phyloP scores from a whole-genome alignment of 53 echinoderm and acorn worm genomes.

The Temnopleurus reevesii region DNA sequence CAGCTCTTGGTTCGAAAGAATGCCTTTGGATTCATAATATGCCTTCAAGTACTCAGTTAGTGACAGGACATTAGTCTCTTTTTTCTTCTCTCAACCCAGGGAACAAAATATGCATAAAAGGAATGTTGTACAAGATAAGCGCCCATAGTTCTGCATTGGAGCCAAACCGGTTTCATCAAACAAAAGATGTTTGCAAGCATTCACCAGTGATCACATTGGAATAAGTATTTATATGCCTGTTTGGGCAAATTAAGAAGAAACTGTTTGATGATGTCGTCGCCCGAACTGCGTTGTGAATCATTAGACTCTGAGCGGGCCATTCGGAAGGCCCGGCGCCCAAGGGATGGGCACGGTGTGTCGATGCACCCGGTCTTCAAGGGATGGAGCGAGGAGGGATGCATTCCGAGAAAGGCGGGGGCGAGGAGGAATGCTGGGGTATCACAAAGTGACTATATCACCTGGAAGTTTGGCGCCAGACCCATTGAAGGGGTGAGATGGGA shows the following conservation, averaged over 20 bases:
- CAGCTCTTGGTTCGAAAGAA: neutral
- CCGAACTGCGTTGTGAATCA: neutral
- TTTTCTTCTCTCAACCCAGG: too few relatives aligned
- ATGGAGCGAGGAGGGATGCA: neutral
- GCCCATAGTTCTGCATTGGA: too few relatives aligned
- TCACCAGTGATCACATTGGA: too few relatives aligned
- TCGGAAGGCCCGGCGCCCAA: neutral
- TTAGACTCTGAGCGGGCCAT: neutral
- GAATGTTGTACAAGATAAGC: too few relatives aligned
- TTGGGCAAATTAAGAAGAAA: neutral
- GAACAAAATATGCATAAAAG: too few relatives aligned
- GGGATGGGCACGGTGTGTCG: neutral
- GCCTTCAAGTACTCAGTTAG: neutral
- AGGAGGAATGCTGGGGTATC: neutral
- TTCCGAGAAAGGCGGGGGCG: neutral
- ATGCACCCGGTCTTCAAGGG: slow-evolving; percentile 3
- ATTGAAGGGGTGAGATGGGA: slow-evolving; percentile 26
- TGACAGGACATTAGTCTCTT: too few relatives aligned
- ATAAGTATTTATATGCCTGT: too few relatives aligned
- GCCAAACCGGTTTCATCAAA: too few relatives aligned
- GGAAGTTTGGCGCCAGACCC: slow-evolving; percentile 5
- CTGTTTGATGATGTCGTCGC: neutral
- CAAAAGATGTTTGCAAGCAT: too few relatives aligned
- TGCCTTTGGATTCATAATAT: neutral
- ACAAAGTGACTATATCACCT: slow-evolving; percentile 27